Base-by-base conservation (phyloP, 2,888 invertebrate genomes). In the Bhutanitis thaidina region DNA sequence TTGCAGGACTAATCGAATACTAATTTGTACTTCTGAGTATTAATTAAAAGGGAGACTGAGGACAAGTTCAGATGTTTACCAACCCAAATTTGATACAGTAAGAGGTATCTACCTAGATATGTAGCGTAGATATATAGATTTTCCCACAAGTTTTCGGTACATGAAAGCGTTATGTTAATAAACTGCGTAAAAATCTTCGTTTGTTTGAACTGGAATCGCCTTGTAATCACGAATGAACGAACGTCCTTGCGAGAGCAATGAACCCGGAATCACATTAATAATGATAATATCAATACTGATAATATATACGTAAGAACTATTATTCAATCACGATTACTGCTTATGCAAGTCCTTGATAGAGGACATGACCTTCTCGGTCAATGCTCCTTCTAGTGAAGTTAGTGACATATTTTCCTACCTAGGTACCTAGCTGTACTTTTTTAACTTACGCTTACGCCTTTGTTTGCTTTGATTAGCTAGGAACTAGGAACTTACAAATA, bases 231-330 rank as follows among this genome's bases (percentile, higher is more conserved):
- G 54, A 60, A 58, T 59, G 58, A 72, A 71, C 69, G 67, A 67
- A 75, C 82, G 86, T 80, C 86, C 88, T 87, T 88, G 87, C 65
- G 60, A 67, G 81, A 61, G 44, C 80, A 68, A 74, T 77, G 73
- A 82, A 82, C 86, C 86, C 85, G 86, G 88, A 85, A 85, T 20
- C 70, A 74, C 54, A 56, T 55, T 51, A 68, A 73, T 5, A 3
- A 20, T 20, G 5, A n/a, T n/a, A n/a, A n/a, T n/a, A n/a, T n/a
- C 64, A 63, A 61, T 58, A 50, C 52, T 62, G 71, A 75, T 77
- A 77, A 74, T 71, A 34, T n/a, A 14, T 46, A 49, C 16, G 7
- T 20, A 34, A 2, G 7, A 27, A 69, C 74, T 74, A 69, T 79
- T 77, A 76, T 74, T 68, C 67, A 74, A 74, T 70, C 69, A 66